Evolutionary conservation across 2,888 invertebrate species (phyloP).

Genomic region (Hyposoter dolosus): DNA sequence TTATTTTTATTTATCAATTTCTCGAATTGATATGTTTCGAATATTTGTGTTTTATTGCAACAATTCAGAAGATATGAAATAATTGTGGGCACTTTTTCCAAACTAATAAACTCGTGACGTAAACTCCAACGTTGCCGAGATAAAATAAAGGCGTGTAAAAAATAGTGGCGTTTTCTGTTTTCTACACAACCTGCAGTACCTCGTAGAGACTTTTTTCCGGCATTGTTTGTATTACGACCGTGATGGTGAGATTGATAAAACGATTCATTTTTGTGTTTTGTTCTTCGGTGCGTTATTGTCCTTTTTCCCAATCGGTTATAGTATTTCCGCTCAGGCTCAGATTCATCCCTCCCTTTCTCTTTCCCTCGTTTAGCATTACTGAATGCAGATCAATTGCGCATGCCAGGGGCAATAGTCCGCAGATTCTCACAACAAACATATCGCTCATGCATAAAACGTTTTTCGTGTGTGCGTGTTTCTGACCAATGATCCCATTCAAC

Average conservation of each 20-base stretch:
- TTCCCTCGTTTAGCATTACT: constrained; percentile 17
- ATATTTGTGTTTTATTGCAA: not conserved
- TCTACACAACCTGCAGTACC: not conserved
- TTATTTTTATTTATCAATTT: not conserved
- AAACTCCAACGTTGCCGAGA: not conserved
- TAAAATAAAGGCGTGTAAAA: not conserved
- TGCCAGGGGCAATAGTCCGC: constrained; percentile 26
- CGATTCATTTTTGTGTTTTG: not conserved
- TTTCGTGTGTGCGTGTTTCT: constrained; percentile 19
- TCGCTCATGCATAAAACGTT: constrained; percentile 37
- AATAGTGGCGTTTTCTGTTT: not conserved
- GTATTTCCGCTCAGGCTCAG: constrained; percentile 41
- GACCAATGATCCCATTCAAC: constrained; percentile 40
- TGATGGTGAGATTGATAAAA: not conserved
- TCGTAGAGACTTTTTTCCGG: not conserved
- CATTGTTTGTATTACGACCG: not conserved
- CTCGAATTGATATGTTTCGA: not conserved
- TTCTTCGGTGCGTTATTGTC: not conserved
- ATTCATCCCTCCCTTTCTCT: constrained; percentile 34
- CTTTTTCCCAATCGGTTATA: constrained; percentile 5
- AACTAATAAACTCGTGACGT: not conserved
- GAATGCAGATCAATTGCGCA: constrained; percentile 60
- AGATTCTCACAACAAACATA: constrained; percentile 42
- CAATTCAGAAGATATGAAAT: not conserved
- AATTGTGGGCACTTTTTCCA: too few relatives aligned